Evolutionary conservation across 2,797 vertebrate species (phyloP).

Genomic region (Protonibea diacanthus): DNA sequence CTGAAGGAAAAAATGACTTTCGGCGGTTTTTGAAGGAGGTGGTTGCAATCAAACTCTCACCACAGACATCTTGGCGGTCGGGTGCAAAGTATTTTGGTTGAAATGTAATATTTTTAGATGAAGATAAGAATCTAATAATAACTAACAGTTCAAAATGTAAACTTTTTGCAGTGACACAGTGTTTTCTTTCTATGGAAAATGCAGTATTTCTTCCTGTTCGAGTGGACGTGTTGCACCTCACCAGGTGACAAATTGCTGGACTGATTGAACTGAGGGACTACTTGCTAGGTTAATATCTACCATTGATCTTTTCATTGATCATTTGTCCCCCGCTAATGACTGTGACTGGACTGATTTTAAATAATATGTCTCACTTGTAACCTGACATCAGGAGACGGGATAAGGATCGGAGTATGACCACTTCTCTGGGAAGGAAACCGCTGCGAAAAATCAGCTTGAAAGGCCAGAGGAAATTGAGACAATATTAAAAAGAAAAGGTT

Average conservation of each 20-base stretch:
- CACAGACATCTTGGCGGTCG: not conserved
- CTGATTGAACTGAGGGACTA: conserved; percentile 62
- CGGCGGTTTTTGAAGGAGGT: not conserved
- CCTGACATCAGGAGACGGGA: conserved; percentile 67
- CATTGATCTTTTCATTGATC: conserved; percentile 75
- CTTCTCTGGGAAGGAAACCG: conserved; percentile 58
- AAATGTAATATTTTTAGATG: conserved; percentile 1
- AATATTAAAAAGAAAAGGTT: conserved; percentile 76
- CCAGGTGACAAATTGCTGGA: conserved; percentile 59
- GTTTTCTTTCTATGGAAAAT: too few relatives aligned
- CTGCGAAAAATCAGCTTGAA: conserved; percentile 72
- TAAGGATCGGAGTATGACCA: conserved; percentile 48
- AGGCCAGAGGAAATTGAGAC: conserved; percentile 77
- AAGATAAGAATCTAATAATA: conserved; percentile 9
- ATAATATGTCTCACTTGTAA: conserved; percentile 69
- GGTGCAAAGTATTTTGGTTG: conserved; percentile 3
- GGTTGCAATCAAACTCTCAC: conserved; percentile 4
- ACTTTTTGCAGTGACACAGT: not conserved
- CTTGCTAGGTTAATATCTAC: conserved; percentile 75
- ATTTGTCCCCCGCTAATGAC: conserved; percentile 66
- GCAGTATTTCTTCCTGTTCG: not conserved
- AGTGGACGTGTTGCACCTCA: conserved; percentile 23
- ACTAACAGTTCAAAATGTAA: not conserved
- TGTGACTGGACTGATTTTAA: conserved; percentile 72
- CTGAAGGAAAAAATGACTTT: not conserved